Evolutionary conservation across 2,888 invertebrate species (phyloP), one percentile per base, ranked within the genome.

Genomic region (Oligia strigilis): DNA sequence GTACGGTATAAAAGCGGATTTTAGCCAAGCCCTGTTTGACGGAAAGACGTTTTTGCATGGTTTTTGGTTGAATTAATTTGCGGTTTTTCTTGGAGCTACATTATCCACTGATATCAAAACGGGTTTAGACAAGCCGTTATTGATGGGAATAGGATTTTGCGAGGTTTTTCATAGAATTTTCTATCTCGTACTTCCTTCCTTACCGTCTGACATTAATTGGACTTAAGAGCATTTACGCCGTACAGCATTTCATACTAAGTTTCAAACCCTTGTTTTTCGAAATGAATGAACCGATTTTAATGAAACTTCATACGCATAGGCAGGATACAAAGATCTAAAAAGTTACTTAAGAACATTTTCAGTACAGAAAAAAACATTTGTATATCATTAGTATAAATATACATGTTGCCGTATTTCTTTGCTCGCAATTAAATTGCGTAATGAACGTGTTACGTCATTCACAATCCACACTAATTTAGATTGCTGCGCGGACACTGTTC

Each of bases 381-480:
- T 55, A 19, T 1, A n/a, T 29, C 6, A 58, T 14, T 5, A 14
- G 1, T n/a, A 69, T 13, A 81, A 81, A 60, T 36, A 62, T n/a
- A 43, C 23, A 82, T 67, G 14, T 49, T 52, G 73, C 52, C 86
- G 19, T 72, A 81, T 83, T 83, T 83, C 83, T 83, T 83, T 83
- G 86, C 64, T 40, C 36, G 72, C 83, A 83, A 86, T 82, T 72
- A 83, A 83, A 83, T 86, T 69, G 67, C n/a, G 75, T 77, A 83
- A 88, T 84, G 80, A 80, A 82, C 74, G 75, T 83, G 88, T 83
- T 81, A 81, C 75, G 81, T 84, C 81, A 81, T 72, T 87, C 80
- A 78, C 79, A 87, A 84, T 84, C 84, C 77, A 81, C 86, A 77
- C 84, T 89, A 90, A 89, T 89, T 87, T 87, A 83, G 74, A 85